phyloP scores from a whole-genome alignment of 2,113 vertebrate genomes.

The Talpa occidentalis region DNA sequence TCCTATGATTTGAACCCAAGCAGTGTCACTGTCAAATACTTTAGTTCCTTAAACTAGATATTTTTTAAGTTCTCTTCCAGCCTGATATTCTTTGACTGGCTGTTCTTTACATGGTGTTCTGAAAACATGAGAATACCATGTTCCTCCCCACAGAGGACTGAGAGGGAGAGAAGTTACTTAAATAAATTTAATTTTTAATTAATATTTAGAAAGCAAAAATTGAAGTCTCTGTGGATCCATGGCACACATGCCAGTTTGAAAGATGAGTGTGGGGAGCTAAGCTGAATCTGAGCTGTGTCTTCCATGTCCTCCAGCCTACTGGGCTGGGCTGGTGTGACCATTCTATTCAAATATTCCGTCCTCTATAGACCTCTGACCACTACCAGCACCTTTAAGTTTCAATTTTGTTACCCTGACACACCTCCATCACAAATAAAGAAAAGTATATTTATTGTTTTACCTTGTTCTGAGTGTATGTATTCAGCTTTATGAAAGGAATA shows the following conservation, averaged over 20 bases:
- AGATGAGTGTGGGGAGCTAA: background rate
- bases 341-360: background rate
- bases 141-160: background rate
- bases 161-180: background rate
- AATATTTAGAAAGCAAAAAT: background rate
- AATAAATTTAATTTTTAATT: slow-evolving; percentile 6
- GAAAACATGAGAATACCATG: background rate
- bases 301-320: background rate
- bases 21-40: background rate
- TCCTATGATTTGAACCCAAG: background rate
- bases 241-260: background rate
- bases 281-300: background rate
- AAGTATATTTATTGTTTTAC: background rate
- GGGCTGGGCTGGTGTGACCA: background rate
- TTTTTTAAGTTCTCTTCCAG: background rate
- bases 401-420: background rate
- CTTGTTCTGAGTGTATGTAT: background rate
- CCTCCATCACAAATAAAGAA: background rate
- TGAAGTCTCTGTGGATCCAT: background rate
- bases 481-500: background rate
- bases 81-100: background rate
- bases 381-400: background rate
- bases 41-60: background rate
- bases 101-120: background rate
- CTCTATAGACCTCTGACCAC: background rate